Evolutionary conservation across 53 echinoderm and acorn worm species (phyloP), one percentile per base, ranked within the genome.

Genomic region (Hippasteria phrygiana): DNA sequence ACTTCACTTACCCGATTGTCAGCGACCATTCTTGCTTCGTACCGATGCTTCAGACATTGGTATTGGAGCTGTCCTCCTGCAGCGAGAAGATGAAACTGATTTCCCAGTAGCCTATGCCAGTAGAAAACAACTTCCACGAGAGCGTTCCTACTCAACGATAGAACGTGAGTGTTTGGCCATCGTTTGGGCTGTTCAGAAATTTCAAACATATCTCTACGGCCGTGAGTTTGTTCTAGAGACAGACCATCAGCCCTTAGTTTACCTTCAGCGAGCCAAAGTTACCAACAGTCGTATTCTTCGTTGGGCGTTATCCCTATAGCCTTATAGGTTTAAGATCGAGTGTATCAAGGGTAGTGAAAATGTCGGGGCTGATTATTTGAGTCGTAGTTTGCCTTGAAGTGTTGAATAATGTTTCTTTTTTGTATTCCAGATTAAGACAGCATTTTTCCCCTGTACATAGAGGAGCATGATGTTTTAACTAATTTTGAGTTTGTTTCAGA

Each of bases 71-170:
- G 89, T 92, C 3, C 66, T 89, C 31, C 22, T 92, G 11, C 93
- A 92, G 35, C 65, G 75, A 35, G 3, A 77, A 35, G 59, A 32
- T 18, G 89, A 56, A 35, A 26, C 47, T 5, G 8, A 77, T 33
- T 93, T 89, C 43, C 93, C 86, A 63, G 86, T 89, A 4, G 93
- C 93, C n/a, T 92, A 62, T 71, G 80, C 78, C n/a, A 89, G 89
- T 51, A 69, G 67, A 18, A 89, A 89, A 69, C 65, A 79, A 32
- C 65, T 43, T 14, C 34, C 78, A 46, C 22, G 78, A 22, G 78
- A 89, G 32, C n/a, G 43, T 46, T 31, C 48, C 8, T 89, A 89
- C 46, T 89, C 89, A 5, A 66, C 47, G 13, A 89, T 80, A 22
- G 87, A 87, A 32, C 34, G 74, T 1, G 87, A 87, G 62, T 87